These are phyloP conservation scores for Ictidomys tridecemlineatus DNA, from an alignment of 2,113 vertebrate species.

Conservation along the genomic window DNA sequence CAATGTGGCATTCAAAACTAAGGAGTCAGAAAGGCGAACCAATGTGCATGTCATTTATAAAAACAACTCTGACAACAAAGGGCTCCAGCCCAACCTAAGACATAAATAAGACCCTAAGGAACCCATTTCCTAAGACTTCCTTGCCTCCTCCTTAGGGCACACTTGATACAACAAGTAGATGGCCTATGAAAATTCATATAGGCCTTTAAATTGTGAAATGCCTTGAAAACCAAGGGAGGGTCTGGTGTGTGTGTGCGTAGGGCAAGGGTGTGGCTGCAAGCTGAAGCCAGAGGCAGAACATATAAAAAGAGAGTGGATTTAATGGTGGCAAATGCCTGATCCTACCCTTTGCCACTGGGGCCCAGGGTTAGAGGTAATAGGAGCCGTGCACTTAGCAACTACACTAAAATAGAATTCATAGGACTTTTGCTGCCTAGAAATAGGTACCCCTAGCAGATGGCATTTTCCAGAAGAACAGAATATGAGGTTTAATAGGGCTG, in stretches of 20 bases:
- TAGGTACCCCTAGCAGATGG: neutral
- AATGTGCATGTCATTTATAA: neutral
- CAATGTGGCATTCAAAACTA: neutral
- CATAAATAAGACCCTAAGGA: neutral
- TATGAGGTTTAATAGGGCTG: neutral
- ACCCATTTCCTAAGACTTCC: constrained; percentile 33
- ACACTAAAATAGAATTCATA: constrained; percentile 19
- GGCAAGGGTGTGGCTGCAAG: neutral
- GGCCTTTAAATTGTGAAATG: neutral
- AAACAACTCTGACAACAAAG: neutral
- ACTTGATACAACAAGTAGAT: neutral
- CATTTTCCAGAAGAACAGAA: constrained; percentile 9
- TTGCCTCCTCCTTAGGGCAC: constrained; percentile 55
- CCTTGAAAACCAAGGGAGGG: constrained; percentile 22
- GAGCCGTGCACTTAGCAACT: neutral
- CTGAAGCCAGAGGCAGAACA: neutral
- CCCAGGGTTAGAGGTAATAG: neutral
- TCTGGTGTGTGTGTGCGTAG: neutral
- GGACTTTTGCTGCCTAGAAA: constrained; percentile 24
- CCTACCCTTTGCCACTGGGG: neutral
- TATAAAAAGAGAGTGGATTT: neutral
- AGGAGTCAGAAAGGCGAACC: neutral
- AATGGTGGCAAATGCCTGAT: neutral
- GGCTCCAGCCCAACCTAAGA: neutral
- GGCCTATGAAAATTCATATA: neutral